Evolutionary conservation across 1,140 invertebrate genomes (phyloP), one percentile per base, ranked within the genome.

Genomic region (Leptopilina clavipes): DNA sequence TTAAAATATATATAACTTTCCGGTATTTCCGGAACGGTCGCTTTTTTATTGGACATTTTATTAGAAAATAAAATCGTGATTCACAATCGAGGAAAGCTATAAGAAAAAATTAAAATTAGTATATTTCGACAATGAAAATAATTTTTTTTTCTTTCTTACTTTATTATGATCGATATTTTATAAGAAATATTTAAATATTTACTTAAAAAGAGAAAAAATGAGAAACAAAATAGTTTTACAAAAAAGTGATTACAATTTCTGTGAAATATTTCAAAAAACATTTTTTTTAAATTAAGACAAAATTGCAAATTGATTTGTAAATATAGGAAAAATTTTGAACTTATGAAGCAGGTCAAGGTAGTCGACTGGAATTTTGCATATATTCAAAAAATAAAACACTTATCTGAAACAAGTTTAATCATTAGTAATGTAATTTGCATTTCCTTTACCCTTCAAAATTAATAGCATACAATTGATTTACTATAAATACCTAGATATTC

Each of bases 401-500:
- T 31, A 31, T 48, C 45, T 48, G 45, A 48, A 48, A 48, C 45
- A 48, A 48, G 48, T 52, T 17, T 52, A 52, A 40, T n/a, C 17
- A 8, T 52, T 17, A 52, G 14, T 52, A 17, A 52, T 52, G 1
- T n/a, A n/a, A 52, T 52, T 52, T 52, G 48, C n/a, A 52, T 52
- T 17, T 52, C 6, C 48, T 52, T n/a, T 52, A n/a, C n/a, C 48
- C 14, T 52, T 52, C 48, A 52, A 17, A 52, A 52, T 45, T 45
- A 45, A 45, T 45, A 40, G 37, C 37, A 9, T 40, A 40, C 37
- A 40, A 40, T 40, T 40, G 9, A 40, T 40, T 40, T 40, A 40
- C 9, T 40, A 40, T 40, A 40, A 40, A 40, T 31, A 31, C 25
- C 25, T 31, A 1, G 25, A 31, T 40, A 40, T 40, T 40, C 37